Evolutionary conservation across 37 sponge, comb jelly and placozoan species (phyloP).

Genomic region (Cladorhizidae sp.): DNA sequence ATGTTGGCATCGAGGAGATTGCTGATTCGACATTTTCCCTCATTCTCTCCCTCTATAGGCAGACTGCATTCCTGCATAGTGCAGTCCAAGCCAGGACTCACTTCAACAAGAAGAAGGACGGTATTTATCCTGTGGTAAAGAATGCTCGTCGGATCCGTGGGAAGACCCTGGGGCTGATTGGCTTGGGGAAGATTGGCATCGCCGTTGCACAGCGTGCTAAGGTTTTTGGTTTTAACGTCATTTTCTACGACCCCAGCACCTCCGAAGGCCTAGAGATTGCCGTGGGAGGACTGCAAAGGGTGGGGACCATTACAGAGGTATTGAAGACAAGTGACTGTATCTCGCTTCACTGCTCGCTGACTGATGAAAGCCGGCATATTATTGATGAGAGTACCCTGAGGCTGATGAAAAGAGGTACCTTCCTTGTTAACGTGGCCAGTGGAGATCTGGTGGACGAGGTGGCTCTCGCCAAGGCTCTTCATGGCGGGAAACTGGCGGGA

Average conservation of each 20-base stretch:
- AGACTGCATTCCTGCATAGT: slow-evolving; percentile 50
- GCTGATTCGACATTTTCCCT: slow-evolving; percentile 76
- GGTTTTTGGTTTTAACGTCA: slow-evolving; percentile 73
- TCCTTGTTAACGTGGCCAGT: slow-evolving; percentile 70
- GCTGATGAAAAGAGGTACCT: slow-evolving; percentile 71
- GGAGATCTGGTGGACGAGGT: slow-evolving; percentile 75
- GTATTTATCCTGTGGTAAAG: slow-evolving; percentile 20
- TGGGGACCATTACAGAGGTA: slow-evolving; percentile 36
- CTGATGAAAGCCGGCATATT: slow-evolving; percentile 53
- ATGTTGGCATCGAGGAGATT: slow-evolving; percentile 82
- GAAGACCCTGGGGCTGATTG: slow-evolving; percentile 78
- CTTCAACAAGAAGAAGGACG: background rate
- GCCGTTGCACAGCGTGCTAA: slow-evolving; percentile 68
- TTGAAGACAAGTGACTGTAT: slow-evolving; percentile 64
- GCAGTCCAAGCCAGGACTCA: slow-evolving; percentile 19
- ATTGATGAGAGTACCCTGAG: slow-evolving; percentile 48
- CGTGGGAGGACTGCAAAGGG: slow-evolving; percentile 52
- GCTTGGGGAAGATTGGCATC: slow-evolving; percentile 79
- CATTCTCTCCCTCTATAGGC: slow-evolving; percentile 63
- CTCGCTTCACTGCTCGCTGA: slow-evolving; percentile 74
- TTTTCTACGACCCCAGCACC: slow-evolving; percentile 50
- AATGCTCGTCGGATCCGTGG: slow-evolving; percentile 71
- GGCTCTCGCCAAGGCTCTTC: slow-evolving; percentile 73
- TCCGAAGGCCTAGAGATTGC: slow-evolving; percentile 44
- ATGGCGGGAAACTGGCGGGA: slow-evolving; percentile 60